Evolutionary conservation across 2,888 invertebrate species (phyloP).

Genomic region (Drosophila differens): DNA sequence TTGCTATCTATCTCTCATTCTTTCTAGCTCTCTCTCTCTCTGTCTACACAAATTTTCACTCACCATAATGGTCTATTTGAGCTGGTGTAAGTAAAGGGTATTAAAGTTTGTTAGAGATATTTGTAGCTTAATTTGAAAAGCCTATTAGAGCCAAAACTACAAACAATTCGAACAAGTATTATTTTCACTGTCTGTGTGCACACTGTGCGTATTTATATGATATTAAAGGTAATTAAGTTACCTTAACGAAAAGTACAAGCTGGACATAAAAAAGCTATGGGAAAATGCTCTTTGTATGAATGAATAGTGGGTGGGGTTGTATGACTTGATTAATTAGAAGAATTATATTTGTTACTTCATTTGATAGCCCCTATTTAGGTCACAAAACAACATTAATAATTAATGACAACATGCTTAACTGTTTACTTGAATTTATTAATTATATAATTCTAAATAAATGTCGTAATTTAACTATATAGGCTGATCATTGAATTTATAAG

Average conservation of each 20-base stretch:
- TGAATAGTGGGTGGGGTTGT: background rate
- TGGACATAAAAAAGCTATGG: background rate
- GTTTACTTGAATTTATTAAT: background rate
- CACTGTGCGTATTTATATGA: background rate
- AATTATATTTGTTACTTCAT: background rate
- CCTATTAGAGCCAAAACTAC: background rate
- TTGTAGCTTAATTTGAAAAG: background rate
- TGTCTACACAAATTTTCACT: background rate
- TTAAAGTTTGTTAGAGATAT: background rate
- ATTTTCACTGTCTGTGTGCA: background rate
- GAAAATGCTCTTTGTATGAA: background rate
- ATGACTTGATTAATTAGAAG: background rate
- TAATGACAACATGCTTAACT: background rate
- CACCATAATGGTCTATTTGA: background rate
- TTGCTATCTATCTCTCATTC: slow-evolving; percentile 28
- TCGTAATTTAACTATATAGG: background rate
- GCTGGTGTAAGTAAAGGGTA: slow-evolving; percentile 7
- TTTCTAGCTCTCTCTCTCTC: background rate
- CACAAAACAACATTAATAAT: background rate
- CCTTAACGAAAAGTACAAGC: too few species aligned
- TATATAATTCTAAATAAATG: background rate
- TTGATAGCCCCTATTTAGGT: background rate
- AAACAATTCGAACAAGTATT: background rate
- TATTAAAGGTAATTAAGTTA: background rate
- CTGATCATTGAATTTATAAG: background rate